Percentiles rank a stretch among this genome's conserved stretches.
These are phyloP conservation scores for Chouioia cunea DNA, from an alignment of 2,888 invertebrate genomes.

Conservation along the genomic window DNA sequence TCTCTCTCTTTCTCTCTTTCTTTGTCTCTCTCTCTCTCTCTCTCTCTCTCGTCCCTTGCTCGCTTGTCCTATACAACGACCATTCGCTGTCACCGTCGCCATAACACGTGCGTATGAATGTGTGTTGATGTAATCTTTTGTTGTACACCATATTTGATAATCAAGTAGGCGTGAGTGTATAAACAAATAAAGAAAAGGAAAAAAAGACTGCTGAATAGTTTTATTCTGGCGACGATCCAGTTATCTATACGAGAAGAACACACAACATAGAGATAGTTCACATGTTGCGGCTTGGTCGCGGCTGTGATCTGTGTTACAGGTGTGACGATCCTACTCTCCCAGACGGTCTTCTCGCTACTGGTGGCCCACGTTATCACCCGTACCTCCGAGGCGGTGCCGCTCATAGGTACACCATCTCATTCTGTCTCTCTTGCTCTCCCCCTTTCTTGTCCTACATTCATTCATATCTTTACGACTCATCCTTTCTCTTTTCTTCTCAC, in stretches of 20 bases:
- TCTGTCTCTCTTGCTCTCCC: conserved; percentile 36
- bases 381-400: conserved; percentile 99
- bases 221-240: too few relatives aligned
- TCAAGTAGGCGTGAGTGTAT: too few relatives aligned
- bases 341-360: conserved; percentile 99
- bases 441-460: conserved; percentile 47
- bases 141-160: too few relatives aligned
- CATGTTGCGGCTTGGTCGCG: conserved; percentile 66
- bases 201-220: neutral
- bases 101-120: conserved; percentile 48
- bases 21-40: conserved; percentile 1
- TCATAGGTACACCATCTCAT: conserved; percentile 82
- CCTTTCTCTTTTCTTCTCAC: conserved; percentile 24
- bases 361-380: conserved; percentile 99
- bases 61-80: too few relatives aligned
- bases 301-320: conserved; percentile 85
- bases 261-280: conserved; percentile 57
- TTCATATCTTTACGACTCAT: conserved; percentile 48
- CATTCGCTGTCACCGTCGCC: neutral
- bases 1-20: conserved; percentile 6
- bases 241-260: neutral
- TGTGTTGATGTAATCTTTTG: conserved; percentile 21
- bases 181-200: neutral
- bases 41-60: neutral
- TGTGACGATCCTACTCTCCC: conserved; percentile 98